Base-by-base conservation (phyloP, 2,888 invertebrate genomes). In the Venusia cambrica region DNA sequence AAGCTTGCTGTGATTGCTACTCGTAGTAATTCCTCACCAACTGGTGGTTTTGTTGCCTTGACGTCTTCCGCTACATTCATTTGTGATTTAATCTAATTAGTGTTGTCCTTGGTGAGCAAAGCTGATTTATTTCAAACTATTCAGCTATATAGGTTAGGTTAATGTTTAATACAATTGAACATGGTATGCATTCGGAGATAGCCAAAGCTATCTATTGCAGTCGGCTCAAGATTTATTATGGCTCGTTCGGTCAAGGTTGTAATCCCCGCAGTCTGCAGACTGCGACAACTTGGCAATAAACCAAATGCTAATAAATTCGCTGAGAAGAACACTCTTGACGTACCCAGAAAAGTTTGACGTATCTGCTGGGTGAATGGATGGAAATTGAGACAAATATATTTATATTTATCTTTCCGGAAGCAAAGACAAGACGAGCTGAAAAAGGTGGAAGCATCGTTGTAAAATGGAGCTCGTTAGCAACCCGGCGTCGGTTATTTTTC, bases 401-500 rank as follows among this genome's bases (percentile, higher is more conserved):
- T 42, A 26, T 38, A 38, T 35, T 58, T 49, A 47, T 44, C 43
- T 44, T 49, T 48, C 51, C 54, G 52, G 53, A 50, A 30, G 50
- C 37, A 45, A 40, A 38, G 18, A 38, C 31, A 25, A 43, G 42
- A 45, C 34, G 35, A 37, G 32, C 41, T 47, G 45, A 43, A 48
- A 57, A 58, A 57, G 45, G 38, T 28, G 36, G 39, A 37, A 41
- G 40, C 45, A 38, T 38, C 37, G 54, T 44, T 48, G 46, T 48
- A 59, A 61, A 67, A 66, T 60, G 57, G 53, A 26, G 54, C 65
- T 73, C 66, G 62, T 70, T 74, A 68, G 58, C 64, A 68, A 71
- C 67, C 65, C 64, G 67, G 48, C 54, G 81, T 54, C 81, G 80
- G 83, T 84, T 84, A 81, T 71, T 67, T 80, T 74, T 84, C 81